phyloP scores from a whole-genome alignment of 2,797 vertebrate species.

The Sebastes taczanowskii region DNA sequence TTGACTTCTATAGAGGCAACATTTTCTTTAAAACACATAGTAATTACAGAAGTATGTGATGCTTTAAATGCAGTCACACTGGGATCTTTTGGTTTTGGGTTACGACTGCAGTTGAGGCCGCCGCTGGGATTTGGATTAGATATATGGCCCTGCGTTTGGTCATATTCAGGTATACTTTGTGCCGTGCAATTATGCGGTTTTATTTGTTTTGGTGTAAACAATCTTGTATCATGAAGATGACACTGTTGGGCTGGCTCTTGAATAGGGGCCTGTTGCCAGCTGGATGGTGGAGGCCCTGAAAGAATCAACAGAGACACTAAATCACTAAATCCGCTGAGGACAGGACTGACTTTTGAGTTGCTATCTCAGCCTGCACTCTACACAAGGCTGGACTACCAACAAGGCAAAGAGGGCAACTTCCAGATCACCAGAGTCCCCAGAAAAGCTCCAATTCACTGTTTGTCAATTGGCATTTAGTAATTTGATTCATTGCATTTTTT shows the following conservation, averaged over 20 bases:
- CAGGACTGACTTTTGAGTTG: not conserved
- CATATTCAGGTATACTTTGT: slow-evolving; percentile 59
- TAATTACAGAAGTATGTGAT: slow-evolving; percentile 73
- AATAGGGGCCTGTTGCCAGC: slow-evolving; percentile 15
- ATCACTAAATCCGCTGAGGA: not conserved
- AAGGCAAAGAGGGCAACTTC: not conserved
- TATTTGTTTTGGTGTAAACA: slow-evolving; percentile 65
- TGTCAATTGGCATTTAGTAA: not conserved
- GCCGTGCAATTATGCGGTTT: slow-evolving; percentile 55
- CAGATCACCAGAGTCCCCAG: not conserved
- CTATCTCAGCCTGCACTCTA: not conserved
- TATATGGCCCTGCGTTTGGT: slow-evolving; percentile 23
- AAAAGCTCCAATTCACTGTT: not conserved
- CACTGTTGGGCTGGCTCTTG: slow-evolving; percentile 4
- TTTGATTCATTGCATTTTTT: not conserved
- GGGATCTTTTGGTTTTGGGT: slow-evolving; percentile 56
- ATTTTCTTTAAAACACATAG: slow-evolving; percentile 59
- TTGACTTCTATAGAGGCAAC: slow-evolving; percentile 53
- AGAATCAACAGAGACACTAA: slow-evolving; percentile 2
- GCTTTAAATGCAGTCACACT: slow-evolving; percentile 54
- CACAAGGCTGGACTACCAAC: not conserved
- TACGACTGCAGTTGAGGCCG: slow-evolving; percentile 46
- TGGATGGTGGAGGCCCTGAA: slow-evolving; percentile 19
- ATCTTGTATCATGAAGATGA: slow-evolving; percentile 35
- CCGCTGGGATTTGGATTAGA: slow-evolving; percentile 53